Evolutionary conservation across 2,888 invertebrate genomes (phyloP), one percentile per base, ranked within the genome.

Genomic region (Encarsia formosa): DNA sequence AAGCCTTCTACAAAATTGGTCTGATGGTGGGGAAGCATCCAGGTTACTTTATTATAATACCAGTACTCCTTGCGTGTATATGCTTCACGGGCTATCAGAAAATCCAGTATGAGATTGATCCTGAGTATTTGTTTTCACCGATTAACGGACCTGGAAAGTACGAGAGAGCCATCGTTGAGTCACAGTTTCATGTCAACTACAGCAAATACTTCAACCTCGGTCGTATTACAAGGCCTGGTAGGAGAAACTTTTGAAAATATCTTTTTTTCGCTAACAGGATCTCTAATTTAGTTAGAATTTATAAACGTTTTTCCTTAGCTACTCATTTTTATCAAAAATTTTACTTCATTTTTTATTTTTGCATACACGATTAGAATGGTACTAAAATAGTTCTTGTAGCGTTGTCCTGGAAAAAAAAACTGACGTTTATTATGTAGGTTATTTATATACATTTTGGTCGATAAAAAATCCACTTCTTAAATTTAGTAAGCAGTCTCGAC

Each of bases 41-140:
- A 1, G 91, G 90, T 55, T 92, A 92, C 77, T 93, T 92, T 78
- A 81, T 93, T 60, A 85, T 93, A 64, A 80, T 93, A 49, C 93
- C 93, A n/a, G 75, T 92, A 31, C 81, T 93, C 42, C 76, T 93
- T 49, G 84, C 90, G 1, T 75, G 87, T 50, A 80, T 93, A 46
- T 88, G 90, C 74, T 82, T 89, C 73, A 93, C 93, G 20, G 93
- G 93, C 45, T 90, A 88, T 75, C 93, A 93, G 76, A 81, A 83
- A 71, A 81, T 93, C 53, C 78, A 86, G 70, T 92, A 91, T 76
- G 90, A 92, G 77, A 92, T 92, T 77, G 93, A 93, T 74, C 93
- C 93, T 1, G 93, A 93, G 73, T 94, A 93, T 75, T 79, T 94
- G 16, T 94, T 93, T 77, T 91, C 91, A 31, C 94, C 94, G 0